Evolutionary conservation across 2,797 vertebrate genomes (phyloP).

Genomic region (Echiichthys vipera): DNA sequence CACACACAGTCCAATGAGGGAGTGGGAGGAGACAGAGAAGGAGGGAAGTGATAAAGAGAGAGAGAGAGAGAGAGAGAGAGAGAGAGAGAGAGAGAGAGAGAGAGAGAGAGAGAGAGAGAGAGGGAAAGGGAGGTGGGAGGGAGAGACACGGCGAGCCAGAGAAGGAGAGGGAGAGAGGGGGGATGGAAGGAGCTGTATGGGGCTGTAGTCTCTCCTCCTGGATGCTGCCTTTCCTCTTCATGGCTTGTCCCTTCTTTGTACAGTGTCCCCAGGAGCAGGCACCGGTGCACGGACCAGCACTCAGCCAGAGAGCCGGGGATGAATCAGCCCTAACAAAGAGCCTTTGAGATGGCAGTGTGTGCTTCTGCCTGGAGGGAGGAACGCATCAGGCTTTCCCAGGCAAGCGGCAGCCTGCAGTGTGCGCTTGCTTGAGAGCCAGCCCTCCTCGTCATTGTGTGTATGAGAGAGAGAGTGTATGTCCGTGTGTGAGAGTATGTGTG

Average conservation of each 20-base stretch:
- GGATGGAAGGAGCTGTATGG: slow-evolving; percentile 73
- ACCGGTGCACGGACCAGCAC: slow-evolving; percentile 67
- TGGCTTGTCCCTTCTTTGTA: slow-evolving; percentile 73
- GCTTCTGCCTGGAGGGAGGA: slow-evolving; percentile 90
- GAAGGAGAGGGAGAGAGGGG: slow-evolving; percentile 55
- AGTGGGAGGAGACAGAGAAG: slow-evolving; percentile 74
- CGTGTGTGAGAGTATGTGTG: slow-evolving; percentile 61
- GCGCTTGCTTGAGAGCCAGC: slow-evolving; percentile 81
- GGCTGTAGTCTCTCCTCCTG: slow-evolving; percentile 77
- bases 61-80: slow-evolving; percentile 29
- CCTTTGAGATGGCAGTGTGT: slow-evolving; percentile 84
- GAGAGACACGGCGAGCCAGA: slow-evolving; percentile 54
- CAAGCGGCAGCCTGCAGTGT: slow-evolving; percentile 91
- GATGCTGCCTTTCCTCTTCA: slow-evolving; percentile 77
- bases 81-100: slow-evolving; percentile 34
- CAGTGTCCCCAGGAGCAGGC: slow-evolving; percentile 71
- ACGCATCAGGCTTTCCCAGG: slow-evolving; percentile 87
- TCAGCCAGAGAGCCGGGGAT: slow-evolving; percentile 70
- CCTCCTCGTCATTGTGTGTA: slow-evolving; percentile 67
- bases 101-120: slow-evolving; percentile 24
- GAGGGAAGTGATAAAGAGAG: slow-evolving; percentile 73
- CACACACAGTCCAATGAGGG: slow-evolving; percentile 73
- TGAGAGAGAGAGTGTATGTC: slow-evolving; percentile 55
- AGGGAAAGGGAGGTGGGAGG: slow-evolving; percentile 20
- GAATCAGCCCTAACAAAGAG: slow-evolving; percentile 83